Percentiles rank a stretch among this genome's conserved stretches.
Conservation (phyloP, 2,888 invertebrate genomes). For the Acanthosoma haemorrhoidale region DNA sequence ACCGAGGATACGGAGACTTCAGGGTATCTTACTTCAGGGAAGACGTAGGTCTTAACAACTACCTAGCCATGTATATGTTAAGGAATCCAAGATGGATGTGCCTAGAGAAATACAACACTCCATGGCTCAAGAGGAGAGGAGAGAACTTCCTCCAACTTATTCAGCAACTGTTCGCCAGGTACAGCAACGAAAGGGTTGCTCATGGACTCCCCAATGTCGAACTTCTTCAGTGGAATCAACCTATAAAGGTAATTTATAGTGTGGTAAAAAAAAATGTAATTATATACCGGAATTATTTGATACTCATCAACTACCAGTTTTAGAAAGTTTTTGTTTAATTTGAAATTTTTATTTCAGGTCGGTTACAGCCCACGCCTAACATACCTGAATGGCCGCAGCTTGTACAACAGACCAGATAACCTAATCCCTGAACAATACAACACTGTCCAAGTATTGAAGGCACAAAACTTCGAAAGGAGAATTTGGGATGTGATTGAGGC, state of each 20-base stretch:
- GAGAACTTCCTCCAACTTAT: constrained; percentile 53
- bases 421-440: not conserved
- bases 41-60: constrained; percentile 58
- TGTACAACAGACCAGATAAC: constrained; percentile 21
- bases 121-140: constrained; percentile 34
- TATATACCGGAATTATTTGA: too few relatives aligned
- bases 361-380: constrained; percentile 26
- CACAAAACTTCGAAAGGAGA: not conserved
- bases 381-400: constrained; percentile 22
- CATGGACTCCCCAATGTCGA: constrained; percentile 50
- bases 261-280: constrained; percentile 17
- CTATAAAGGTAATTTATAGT: constrained; percentile 34
- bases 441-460: not conserved
- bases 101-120: constrained; percentile 34
- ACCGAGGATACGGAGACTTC: constrained; percentile 48
- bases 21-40: constrained; percentile 65
- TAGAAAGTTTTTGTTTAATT: not conserved
- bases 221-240: constrained; percentile 50
- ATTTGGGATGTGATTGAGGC: not conserved
- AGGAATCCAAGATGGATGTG: constrained; percentile 51
- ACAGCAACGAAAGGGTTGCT: constrained; percentile 50
- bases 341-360: not conserved
- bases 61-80: constrained; percentile 59
- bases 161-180: constrained; percentile 63
- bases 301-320: too few relatives aligned